phyloP scores from a whole-genome alignment of 2,888 invertebrate species.

The Pyralis farinalis region DNA sequence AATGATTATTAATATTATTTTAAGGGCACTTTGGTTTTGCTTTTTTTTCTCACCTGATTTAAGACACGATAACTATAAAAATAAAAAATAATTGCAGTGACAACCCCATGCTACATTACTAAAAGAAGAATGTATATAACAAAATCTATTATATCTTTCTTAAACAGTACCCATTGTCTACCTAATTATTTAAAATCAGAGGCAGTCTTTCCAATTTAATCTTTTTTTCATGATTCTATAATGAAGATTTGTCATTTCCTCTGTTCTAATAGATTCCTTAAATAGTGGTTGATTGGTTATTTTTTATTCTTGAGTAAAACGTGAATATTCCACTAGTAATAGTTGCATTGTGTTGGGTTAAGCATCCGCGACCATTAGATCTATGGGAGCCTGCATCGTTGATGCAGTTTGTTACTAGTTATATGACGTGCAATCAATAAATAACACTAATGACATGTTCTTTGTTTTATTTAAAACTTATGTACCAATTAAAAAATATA shows the following conservation, averaged over 20 bases:
- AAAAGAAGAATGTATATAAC: too few species aligned
- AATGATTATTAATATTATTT: constrained; percentile 8
- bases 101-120: too few species aligned
- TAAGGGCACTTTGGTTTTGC: constrained; percentile 5
- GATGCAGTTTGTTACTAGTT: neutral
- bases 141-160: too few species aligned
- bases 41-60: neutral
- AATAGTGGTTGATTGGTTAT: too few species aligned
- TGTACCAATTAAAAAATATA: neutral
- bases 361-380: neutral
- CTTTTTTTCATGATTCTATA: too few species aligned
- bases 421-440: constrained; percentile 1
- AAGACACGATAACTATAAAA: neutral
- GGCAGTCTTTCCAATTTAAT: too few species aligned
- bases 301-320: neutral
- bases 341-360: constrained; percentile 22
- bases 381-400: neutral
- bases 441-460: constrained; percentile 1
- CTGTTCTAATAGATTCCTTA: too few species aligned
- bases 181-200: too few species aligned
- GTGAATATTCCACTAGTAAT: constrained; percentile 22
- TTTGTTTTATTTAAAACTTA: constrained; percentile 2
- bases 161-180: too few species aligned
- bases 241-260: too few species aligned
- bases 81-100: neutral